Conservation (phyloP, 2,888 invertebrate genomes). For the Podotricha telesiphe region DNA sequence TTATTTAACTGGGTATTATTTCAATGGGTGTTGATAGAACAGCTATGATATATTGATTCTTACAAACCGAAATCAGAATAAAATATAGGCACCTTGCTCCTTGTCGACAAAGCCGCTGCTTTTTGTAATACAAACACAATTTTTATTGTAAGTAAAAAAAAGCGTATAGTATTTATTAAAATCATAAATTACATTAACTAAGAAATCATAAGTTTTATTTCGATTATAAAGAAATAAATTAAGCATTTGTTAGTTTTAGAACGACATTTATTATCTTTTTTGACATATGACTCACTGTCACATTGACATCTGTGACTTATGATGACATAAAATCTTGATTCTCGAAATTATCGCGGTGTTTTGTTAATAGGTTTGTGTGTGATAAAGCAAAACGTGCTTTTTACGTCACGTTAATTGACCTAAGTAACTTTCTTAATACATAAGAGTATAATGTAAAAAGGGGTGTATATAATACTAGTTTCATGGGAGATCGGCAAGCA, state of each 20-base stretch:
- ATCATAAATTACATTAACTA: no score
- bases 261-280: not conserved
- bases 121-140: no score
- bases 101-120: no score
- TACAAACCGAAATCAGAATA: no score
- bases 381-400: constrained; percentile 16
- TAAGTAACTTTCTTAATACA: not conserved
- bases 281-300: constrained; percentile 26
- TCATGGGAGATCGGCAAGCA: constrained; percentile 71
- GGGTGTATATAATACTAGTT: constrained; percentile 47
- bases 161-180: no score
- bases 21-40: no score
- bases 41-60: no score
- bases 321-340: constrained; percentile 6
- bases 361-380: constrained; percentile 27
- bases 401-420: constrained; percentile 27
- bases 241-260: not conserved
- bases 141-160: no score
- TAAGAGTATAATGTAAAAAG: constrained; percentile 51
- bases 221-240: no score
- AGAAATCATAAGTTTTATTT: no score
- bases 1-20: no score
- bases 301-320: constrained; percentile 26
- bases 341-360: constrained; percentile 6
- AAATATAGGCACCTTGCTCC: no score